A percentile compares a stretch with the other conserved stretches of the same genome.
Conservation (phyloP, 2,888 invertebrate genomes). For the Troides aeacus region DNA sequence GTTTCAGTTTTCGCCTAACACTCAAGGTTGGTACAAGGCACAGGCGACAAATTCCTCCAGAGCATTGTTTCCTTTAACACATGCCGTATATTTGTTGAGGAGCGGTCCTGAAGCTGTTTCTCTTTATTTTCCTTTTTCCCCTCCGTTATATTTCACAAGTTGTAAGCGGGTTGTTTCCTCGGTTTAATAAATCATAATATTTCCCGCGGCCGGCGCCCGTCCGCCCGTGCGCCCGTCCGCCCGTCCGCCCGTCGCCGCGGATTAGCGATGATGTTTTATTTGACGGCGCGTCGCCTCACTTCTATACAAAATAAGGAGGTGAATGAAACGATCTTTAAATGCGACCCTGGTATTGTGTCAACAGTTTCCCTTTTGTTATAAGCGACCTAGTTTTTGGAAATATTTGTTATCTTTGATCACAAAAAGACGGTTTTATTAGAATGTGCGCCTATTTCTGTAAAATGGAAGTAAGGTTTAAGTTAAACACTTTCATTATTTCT, state of each 20-base stretch:
- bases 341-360: constrained; percentile 1
- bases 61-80: no score
- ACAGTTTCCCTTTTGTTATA: no score
- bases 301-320: constrained; percentile 28
- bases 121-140: constrained; percentile 33
- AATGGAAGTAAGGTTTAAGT: no score
- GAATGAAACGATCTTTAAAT: constrained; percentile 22
- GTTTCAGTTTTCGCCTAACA: no score
- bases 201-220: constrained; percentile 39
- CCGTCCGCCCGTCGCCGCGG: constrained; percentile 44
- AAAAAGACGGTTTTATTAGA: no score
- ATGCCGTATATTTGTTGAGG: constrained; percentile 17
- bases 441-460: no score
- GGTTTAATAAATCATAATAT: constrained; percentile 60
- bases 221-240: constrained; percentile 40
- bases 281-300: constrained; percentile 51
- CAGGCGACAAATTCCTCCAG: no score
- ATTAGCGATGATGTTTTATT: constrained; percentile 59
- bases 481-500: no score
- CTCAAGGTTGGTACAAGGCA: no score
- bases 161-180: constrained; percentile 40
- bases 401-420: no score
- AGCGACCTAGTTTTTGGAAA: no score
- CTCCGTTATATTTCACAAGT: constrained; percentile 38
- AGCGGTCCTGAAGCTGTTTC: constrained; percentile 31